Percentiles rank a stretch among this genome's conserved stretches.
phyloP scores from a whole-genome alignment of 1,140 invertebrate genomes.

The Drosophila kepulauana region DNA sequence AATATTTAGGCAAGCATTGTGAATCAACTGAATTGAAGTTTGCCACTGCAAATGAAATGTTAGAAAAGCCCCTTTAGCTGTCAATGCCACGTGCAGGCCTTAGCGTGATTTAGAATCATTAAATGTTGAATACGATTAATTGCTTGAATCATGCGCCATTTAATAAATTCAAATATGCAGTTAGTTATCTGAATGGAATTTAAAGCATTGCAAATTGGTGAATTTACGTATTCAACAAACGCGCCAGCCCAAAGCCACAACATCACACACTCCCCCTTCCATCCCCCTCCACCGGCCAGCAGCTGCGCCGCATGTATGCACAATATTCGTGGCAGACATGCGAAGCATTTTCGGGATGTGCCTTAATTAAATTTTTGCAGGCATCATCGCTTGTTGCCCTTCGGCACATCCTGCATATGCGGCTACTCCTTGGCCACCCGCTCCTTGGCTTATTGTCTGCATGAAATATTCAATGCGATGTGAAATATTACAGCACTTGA shows the following conservation, averaged over 20 bases:
- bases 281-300: not conserved
- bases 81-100: not conserved
- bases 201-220: constrained; percentile 21
- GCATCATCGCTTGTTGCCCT: constrained; percentile 12
- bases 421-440: not conserved
- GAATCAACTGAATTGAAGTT: not conserved
- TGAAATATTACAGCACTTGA: constrained; percentile 52
- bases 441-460: constrained; percentile 12
- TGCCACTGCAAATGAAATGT: not conserved
- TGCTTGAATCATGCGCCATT: constrained; percentile 13
- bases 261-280: not conserved
- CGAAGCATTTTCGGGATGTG: constrained; percentile 43
- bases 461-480: constrained; percentile 49
- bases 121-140: not conserved
- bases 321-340: constrained; percentile 37
- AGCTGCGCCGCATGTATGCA: constrained; percentile 24
- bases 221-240: constrained; percentile 24
- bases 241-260: constrained; percentile 10
- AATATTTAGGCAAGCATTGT: not conserved
- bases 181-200: constrained; percentile 5
- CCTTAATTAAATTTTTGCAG: constrained; percentile 51
- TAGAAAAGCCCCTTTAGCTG: not conserved
- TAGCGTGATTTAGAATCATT: constrained; percentile 12
- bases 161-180: constrained; percentile 30
- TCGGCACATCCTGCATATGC: constrained; percentile 15